Percentiles rank a stretch among this genome's conserved stretches.
Conservation (phyloP, 2,888 invertebrate genomes). For the Zonitis immaculata region DNA sequence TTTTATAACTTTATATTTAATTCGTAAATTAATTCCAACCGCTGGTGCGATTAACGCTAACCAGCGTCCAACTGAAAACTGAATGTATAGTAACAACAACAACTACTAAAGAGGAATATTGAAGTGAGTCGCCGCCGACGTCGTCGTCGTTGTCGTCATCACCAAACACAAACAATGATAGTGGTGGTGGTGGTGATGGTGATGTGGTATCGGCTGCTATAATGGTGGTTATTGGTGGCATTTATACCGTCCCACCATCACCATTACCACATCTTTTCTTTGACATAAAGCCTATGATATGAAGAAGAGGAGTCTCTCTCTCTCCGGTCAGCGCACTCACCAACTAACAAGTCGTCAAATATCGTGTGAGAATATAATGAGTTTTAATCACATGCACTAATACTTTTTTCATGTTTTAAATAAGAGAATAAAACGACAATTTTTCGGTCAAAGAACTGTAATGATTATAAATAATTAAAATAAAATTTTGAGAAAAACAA, state of each 20-base stretch:
- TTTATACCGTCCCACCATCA: slow-evolving; percentile 19
- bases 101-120: no score
- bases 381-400: slow-evolving; percentile 14
- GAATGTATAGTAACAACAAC: no score
- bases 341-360: not conserved
- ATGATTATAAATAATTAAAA: no score
- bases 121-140: slow-evolving; percentile 3
- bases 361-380: slow-evolving; percentile 7
- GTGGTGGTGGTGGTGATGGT: slow-evolving; percentile 10
- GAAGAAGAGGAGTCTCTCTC: slow-evolving; percentile 15
- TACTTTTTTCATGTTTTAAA: not conserved
- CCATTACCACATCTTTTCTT: not conserved
- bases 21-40: no score
- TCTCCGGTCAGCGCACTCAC: slow-evolving; percentile 22
- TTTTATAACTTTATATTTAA: no score
- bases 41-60: slow-evolving; percentile 13
- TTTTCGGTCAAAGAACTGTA: not conserved
- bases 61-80: slow-evolving; percentile 18
- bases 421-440: not conserved
- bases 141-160: no score
- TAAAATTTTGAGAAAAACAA: not conserved
- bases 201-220: not conserved
- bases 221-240: slow-evolving; percentile 9
- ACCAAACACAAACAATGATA: slow-evolving; percentile 3
- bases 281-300: no score